Evolutionary conservation across 2,888 invertebrate species (phyloP).

Genomic region (Drosophila mettleri): DNA sequence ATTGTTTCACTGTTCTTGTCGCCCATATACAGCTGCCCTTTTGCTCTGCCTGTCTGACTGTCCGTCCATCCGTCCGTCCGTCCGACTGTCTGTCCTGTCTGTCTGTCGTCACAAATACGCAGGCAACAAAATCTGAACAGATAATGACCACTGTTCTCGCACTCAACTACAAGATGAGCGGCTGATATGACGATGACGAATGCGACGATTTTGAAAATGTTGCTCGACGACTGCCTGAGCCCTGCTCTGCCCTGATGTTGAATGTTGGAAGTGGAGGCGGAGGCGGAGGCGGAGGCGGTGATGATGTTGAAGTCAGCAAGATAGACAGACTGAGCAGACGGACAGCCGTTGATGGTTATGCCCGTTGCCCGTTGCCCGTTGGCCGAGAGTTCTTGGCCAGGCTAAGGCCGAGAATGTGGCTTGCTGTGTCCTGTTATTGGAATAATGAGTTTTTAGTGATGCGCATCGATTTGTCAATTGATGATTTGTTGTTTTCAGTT

Average conservation of each 20-base stretch:
- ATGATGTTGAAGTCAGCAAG: conserved; percentile 43
- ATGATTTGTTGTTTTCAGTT: conserved; percentile 74
- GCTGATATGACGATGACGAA: conserved; percentile 78
- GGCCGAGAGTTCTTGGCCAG: conserved; percentile 13
- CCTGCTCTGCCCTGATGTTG: neutral
- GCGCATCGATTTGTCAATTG: conserved; percentile 81
- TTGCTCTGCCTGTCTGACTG: conserved; percentile 21
- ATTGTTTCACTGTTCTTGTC: conserved; percentile 63
- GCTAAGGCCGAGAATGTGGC: conserved; percentile 36
- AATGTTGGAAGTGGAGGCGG: conserved; percentile 8
- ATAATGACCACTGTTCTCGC: conserved; percentile 79
- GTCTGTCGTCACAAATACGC: conserved; percentile 58
- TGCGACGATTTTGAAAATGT: conserved; percentile 74
- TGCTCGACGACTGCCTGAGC: conserved; percentile 43
- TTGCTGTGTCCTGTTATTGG: conserved; percentile 79
- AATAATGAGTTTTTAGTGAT: conserved; percentile 80
- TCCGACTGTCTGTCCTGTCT: conserved; percentile 19
- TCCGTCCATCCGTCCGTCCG: conserved; percentile 24
- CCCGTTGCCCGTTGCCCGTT: conserved; percentile 21
- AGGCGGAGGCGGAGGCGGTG: conserved; percentile 48
- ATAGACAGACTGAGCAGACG: conserved; percentile 31
- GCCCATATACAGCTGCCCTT: conserved; percentile 25
- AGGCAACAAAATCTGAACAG: conserved; percentile 73
- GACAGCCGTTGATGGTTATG: conserved; percentile 51
- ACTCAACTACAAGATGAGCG: conserved; percentile 77